Evolutionary conservation across 2,888 invertebrate genomes (phyloP), one percentile per base, ranked within the genome.

Genomic region (Sarcophaga variegata): DNA sequence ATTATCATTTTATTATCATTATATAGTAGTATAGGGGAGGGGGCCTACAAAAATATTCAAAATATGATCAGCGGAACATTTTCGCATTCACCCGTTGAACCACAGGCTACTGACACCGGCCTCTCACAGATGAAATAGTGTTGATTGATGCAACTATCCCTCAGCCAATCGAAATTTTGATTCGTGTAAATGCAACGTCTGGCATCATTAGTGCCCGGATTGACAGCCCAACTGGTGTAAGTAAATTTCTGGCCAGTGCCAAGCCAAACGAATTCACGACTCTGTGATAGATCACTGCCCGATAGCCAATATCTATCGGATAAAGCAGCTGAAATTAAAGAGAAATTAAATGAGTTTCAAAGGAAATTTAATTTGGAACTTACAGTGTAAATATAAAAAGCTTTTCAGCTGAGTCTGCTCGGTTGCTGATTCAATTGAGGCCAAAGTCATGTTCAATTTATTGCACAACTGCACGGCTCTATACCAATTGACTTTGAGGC

Each of bases 201-300:
- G 17, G 69, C 22, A n/a, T n/a, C 6, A 25, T 6, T 8, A 14
- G 3, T 37, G n/a, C 64, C 76, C 12, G 84, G 84, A 62, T 47
- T 75, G 14, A 59, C 17, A 11, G 85, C 74, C 85, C 85, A 85
- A 22, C 75, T 81, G 27, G 62, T 82, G 25, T 75, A 82, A 0
- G 69, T 49, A 4, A 85, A 59, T 14, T 22, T 59, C 0, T n/a
- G 47, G 25, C 85, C 85, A 64, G 74, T 79, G 0, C 63, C 63
- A n/a, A 71, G 20, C 85, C 85, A 85, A 6, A 62, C 49, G 60
- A 78, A 75, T 20, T 85, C 75, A 1, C 37, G 22, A 4, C 49
- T 22, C 47, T 27, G 47, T 0, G 75, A 78, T 25, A 82, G 66
- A 85, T 85, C 78, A 71, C 69, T 85, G 60, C 69, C 85, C 12